Evolutionary conservation across 2,888 invertebrate species (phyloP), one percentile per base, ranked within the genome.

Genomic region (Sialis lutaria): DNA sequence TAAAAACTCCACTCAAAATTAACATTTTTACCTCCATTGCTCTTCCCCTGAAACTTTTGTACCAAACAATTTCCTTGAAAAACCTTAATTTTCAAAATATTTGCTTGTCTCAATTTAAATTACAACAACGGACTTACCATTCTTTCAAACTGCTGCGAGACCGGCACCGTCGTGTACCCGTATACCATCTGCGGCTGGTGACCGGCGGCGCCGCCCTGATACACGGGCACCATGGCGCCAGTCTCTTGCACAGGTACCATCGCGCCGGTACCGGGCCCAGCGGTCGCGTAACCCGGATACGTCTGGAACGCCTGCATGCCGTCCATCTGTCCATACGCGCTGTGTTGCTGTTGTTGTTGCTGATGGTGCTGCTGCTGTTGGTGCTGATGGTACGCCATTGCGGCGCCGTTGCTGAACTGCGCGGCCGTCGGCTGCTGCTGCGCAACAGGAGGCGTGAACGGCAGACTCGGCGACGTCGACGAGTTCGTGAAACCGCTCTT

Each of bases 381-480:
- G 40, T 33, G 45, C 40, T 54, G 41, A 4, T 53, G 49, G 42
- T 45, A 51, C 51, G 33, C 51, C 48, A 40, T 50, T 4, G 22
- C 22, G 22, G 22, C 22, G 22, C 22, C 22, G 4, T 22, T 22
- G 12, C 12, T 37, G 8, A 12, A 43, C 6, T 32, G 43, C 1
- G 8, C 33, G 30, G 42, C 12, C 6, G 8, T 12, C 13, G 32
- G 37, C n/a, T 42, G 42, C 6, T 13, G n/a, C 42, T 7, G 42
- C 6, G 10, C 10, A 13, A 34, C 40, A 1, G 47, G 47, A 9
- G 46, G 46, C 33, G 47, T 42, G 58, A 63, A 12, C 31, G 64
- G 65, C 52, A 64, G 55, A 52, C 59, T 64, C 7, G 64, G 64
- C 53, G 64, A 64, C 1, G 65, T 66, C 4, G 65, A 57, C 49